A percentile compares a stretch with the other conserved stretches of the same genome.
Evolutionary conservation across 2,113 vertebrate species (phyloP).

Genomic region (Oncorhynchus kisutch): DNA sequence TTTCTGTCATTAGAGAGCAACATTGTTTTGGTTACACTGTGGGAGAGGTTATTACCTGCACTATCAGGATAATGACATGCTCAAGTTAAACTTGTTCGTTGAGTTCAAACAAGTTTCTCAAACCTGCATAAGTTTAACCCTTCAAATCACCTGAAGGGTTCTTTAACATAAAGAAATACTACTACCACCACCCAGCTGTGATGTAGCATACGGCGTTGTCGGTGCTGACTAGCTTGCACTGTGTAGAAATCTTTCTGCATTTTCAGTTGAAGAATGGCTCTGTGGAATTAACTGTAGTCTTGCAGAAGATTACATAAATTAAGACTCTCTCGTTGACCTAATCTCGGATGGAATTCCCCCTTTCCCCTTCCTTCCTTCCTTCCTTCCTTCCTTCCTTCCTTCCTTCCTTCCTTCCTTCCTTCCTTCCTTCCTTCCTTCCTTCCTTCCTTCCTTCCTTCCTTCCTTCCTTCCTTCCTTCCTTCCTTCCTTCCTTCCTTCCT

Average conservation of each 20-base stretch:
- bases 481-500: background rate
- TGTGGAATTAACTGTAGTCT: background rate
- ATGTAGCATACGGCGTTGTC: background rate
- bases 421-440: no score
- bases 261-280: background rate
- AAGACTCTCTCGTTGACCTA: slow-evolving; percentile 29
- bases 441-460: no score
- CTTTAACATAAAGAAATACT: no score
- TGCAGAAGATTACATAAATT: background rate
- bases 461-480: no score
- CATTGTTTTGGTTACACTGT: slow-evolving; percentile 6
- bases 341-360: slow-evolving; percentile 22
- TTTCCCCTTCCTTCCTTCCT: background rate
- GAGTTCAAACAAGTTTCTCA: background rate
- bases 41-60: slow-evolving; percentile 8
- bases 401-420: no score
- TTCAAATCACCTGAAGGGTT: background rate
- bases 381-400: no score
- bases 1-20: slow-evolving; percentile 9
- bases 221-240: no score
- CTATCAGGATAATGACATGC: background rate
- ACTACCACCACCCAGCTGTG: background rate
- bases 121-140: no score
- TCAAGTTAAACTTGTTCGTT: background rate
- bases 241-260: no score